phyloP scores from a whole-genome alignment of 2,113 vertebrate species.

The Syrrhaptes paradoxus region DNA sequence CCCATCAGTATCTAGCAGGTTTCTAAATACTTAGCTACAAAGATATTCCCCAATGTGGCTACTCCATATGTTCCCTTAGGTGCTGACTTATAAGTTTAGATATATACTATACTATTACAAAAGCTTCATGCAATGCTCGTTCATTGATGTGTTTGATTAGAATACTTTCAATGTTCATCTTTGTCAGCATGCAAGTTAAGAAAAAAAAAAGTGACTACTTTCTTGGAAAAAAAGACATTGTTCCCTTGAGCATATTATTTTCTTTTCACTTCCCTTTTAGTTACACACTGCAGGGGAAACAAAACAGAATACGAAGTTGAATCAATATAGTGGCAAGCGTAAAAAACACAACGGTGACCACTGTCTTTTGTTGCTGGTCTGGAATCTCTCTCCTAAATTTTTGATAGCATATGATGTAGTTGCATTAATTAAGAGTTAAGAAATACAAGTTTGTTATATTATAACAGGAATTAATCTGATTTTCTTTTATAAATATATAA shows the following conservation, averaged over 20 bases:
- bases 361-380: neutral
- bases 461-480: neutral
- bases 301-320: neutral
- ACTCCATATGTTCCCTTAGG: neutral
- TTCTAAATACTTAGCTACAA: neutral
- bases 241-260: neutral
- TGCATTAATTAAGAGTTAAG: neutral
- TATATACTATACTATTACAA: neutral
- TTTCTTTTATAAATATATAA: neutral
- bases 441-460: neutral
- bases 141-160: neutral
- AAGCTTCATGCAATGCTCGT: neutral
- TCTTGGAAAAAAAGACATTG: neutral
- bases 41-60: neutral
- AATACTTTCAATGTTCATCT: neutral
- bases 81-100: neutral
- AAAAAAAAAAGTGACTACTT: neutral
- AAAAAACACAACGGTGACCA: neutral
- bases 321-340: neutral
- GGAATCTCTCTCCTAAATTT: neutral
- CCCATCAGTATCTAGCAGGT: neutral
- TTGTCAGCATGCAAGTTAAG: neutral
- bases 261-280: neutral
- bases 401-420: neutral
- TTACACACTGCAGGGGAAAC: neutral